Percentiles rank a stretch among this genome's conserved stretches.
These are phyloP conservation scores for Habrosyne pyritoides DNA, from an alignment of 2,888 invertebrate species.

Conservation along the genomic window DNA sequence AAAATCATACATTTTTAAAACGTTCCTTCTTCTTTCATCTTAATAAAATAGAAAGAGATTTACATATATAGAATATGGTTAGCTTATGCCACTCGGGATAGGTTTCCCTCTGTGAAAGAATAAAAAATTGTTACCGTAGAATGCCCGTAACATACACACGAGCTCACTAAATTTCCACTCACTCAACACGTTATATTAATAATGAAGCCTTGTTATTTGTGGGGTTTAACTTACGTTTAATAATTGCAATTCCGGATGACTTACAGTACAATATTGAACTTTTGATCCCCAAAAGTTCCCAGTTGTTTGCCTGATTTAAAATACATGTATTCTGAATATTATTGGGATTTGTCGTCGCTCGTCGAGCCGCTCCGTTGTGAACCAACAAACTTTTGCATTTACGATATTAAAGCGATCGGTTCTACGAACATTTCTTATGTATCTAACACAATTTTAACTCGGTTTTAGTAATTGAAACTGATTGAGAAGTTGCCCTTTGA, in stretches of 20 bases:
- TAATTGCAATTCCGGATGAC: neutral
- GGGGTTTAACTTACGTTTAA: neutral
- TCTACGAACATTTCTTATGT: neutral
- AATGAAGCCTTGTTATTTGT: no score
- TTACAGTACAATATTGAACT: neutral
- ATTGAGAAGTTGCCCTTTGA: slow-evolving; percentile 1
- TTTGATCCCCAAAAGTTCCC: neutral
- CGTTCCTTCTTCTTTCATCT: no score
- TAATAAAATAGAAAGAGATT: no score
- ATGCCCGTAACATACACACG: no score
- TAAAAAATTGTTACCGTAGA: no score
- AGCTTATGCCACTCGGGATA: no score
- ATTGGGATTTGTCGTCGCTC: neutral
- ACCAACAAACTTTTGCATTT: neutral
- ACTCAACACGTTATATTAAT: no score
- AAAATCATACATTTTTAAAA: no score
- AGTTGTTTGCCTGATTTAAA: neutral
- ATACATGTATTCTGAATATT: neutral
- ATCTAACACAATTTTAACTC: neutral
- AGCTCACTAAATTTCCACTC: no score
- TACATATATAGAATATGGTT: no score
- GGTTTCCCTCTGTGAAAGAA: no score
- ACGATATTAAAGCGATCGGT: neutral
- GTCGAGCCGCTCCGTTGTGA: neutral
- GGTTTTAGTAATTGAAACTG: slow-evolving; percentile 2